phyloP scores from a whole-genome alignment of 2,113 vertebrate genomes.

The Muscicapa adusta region DNA sequence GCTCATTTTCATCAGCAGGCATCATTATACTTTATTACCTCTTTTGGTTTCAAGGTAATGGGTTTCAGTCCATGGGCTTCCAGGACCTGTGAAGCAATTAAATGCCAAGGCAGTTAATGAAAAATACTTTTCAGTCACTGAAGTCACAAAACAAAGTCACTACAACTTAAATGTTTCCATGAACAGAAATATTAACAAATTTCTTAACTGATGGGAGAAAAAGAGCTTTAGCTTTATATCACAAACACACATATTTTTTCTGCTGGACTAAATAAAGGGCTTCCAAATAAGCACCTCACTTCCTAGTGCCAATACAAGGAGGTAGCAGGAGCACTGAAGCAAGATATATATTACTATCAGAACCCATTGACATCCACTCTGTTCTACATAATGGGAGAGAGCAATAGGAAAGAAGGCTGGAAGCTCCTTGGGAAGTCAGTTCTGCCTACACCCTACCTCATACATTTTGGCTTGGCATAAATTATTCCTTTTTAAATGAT shows the following conservation, averaged over 20 bases:
- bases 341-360: not conserved
- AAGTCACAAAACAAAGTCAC: not conserved
- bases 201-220: not conserved
- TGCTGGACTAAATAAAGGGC: not conserved
- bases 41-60: slow-evolving; percentile 91
- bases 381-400: not conserved
- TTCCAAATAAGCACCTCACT: not conserved
- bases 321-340: not conserved
- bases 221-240: not conserved
- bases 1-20: not conserved
- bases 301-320: not conserved
- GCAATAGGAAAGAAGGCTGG: not conserved
- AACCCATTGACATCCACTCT: not conserved
- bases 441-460: not conserved
- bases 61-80: slow-evolving; percentile 94
- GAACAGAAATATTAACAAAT: not conserved
- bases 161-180: not conserved
- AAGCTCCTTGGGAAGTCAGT: not conserved
- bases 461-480: not conserved
- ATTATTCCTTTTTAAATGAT: not conserved
- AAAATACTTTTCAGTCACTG: not conserved
- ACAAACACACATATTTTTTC: not conserved
- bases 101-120: not conserved
- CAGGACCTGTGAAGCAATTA: slow-evolving; percentile 80
- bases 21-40: slow-evolving; percentile 76